phyloP scores from a whole-genome alignment of 2,797 vertebrate species.

The Cichlasoma orientale region DNA sequence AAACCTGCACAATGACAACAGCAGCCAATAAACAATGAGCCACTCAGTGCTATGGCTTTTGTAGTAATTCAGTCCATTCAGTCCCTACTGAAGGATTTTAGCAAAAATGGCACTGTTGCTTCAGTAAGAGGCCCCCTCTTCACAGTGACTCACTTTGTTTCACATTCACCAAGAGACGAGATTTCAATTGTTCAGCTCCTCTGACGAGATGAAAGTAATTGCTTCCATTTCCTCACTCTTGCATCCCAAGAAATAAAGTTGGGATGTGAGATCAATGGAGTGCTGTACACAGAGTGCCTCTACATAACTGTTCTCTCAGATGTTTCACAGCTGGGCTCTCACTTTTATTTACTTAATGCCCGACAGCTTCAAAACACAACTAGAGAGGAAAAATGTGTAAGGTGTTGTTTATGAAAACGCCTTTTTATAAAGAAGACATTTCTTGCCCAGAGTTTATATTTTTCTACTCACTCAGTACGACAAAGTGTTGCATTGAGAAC shows the following conservation, averaged over 20 bases:
- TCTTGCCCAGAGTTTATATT: neutral
- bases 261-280: conserved; percentile 6
- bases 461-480: neutral
- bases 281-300: conserved; percentile 6
- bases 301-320: neutral
- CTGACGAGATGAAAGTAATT: conserved; percentile 10
- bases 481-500: neutral
- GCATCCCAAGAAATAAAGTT: neutral
- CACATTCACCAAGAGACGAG: neutral
- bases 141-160: conserved; percentile 19
- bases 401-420: neutral
- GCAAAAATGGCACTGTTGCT: neutral
- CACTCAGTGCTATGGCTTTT: neutral
- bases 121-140: neutral
- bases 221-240: neutral
- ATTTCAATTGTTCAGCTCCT: conserved; percentile 7
- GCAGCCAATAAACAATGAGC: neutral
- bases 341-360: neutral
- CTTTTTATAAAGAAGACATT: neutral
- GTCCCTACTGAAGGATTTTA: neutral
- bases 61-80: neutral
- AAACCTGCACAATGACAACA: conserved; percentile 83
- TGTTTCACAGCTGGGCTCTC: neutral
- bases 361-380: neutral
- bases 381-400: neutral